Evolutionary conservation across 2,113 vertebrate genomes (phyloP).

Genomic region (Danio rerio): GRCz12tu NC_133182.1:30840001-30840500

Average conservation of each 20-base stretch:
- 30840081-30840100: conserved; percentile 28
- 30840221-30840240: conserved; percentile 8
- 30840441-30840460: too few species aligned
- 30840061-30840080: neutral
- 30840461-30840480: too few species aligned
- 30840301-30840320: too few species aligned
- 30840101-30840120: conserved; percentile 19
- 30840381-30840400: too few species aligned
- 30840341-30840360: too few species aligned
- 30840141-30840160: conserved; percentile 28
- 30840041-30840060: neutral
- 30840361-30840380: too few species aligned
- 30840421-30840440: too few species aligned
- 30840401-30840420: too few species aligned
- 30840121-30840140: conserved; percentile 44
- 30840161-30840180: conserved; percentile 24
- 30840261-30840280: too few species aligned
- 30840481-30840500: too few species aligned
- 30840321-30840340: too few species aligned
- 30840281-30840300: too few species aligned
- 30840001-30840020: neutral
- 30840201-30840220: neutral
- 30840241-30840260: neutral
- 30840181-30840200: conserved; percentile 13
- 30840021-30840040: neutral